A percentile compares a stretch with the other conserved stretches of the same genome.
Conservation (phyloP, 1,140 invertebrate genomes). For the Aphelinus certus region DNA sequence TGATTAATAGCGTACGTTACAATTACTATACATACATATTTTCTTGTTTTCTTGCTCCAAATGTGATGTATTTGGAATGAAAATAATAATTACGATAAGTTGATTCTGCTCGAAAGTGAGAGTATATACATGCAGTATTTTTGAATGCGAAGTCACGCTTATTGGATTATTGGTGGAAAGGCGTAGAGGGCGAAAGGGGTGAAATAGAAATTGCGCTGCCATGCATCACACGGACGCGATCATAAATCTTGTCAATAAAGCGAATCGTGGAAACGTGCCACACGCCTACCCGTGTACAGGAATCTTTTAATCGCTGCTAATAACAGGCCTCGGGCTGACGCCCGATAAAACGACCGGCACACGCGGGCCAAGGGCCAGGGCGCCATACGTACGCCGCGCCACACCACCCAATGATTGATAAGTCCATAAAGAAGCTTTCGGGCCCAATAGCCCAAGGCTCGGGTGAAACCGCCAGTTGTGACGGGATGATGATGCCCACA, state of each 20-base stretch:
- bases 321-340: slow-evolving; percentile 55
- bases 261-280: slow-evolving; percentile 58
- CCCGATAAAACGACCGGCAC: slow-evolving; percentile 36
- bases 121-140: neutral
- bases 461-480: slow-evolving; percentile 59
- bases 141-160: neutral
- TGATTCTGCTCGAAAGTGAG: no score
- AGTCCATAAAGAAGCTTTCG: slow-evolving; percentile 62
- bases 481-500: slow-evolving; percentile 63
- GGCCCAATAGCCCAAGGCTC: slow-evolving; percentile 49
- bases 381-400: slow-evolving; percentile 39
- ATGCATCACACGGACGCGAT: neutral
- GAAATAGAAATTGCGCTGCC: neutral
- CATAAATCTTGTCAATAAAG: slow-evolving; percentile 62
- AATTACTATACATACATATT: no score
- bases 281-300: slow-evolving; percentile 48
- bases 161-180: neutral
- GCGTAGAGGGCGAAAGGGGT: slow-evolving; percentile 9
- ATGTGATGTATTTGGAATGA: no score
- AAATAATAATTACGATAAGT: no score
- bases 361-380: no score
- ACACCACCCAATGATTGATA: slow-evolving; percentile 65
- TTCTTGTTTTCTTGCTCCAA: no score
- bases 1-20: no score
- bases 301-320: slow-evolving; percentile 67